Conservation (phyloP, 2,113 vertebrate genomes). For the Jacana jacana region DNA sequence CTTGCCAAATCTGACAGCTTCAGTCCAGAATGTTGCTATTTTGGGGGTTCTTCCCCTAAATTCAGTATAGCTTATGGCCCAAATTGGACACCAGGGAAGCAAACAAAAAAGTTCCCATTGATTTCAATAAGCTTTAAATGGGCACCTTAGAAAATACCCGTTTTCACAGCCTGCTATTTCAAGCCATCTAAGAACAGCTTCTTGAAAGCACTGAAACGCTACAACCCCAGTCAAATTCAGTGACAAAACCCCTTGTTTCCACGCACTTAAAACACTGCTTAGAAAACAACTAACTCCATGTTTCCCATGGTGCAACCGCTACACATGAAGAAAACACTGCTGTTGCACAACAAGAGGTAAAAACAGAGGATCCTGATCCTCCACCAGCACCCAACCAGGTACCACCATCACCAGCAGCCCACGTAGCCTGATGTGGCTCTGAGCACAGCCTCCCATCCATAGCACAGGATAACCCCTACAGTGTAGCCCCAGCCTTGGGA, state of each 20-base stretch:
- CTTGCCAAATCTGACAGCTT: conserved; percentile 16
- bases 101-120: background rate
- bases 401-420: background rate
- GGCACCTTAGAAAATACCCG: background rate
- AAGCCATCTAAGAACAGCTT: background rate
- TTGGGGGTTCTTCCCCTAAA: background rate
- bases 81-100: background rate
- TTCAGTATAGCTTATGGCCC: background rate
- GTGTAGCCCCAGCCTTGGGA: background rate
- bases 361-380: background rate
- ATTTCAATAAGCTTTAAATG: background rate
- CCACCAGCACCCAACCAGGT: too few relatives aligned
- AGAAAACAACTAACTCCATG: background rate
- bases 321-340: background rate
- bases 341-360: background rate
- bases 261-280: background rate
- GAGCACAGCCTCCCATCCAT: accelerated
- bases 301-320: background rate
- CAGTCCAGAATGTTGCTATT: background rate
- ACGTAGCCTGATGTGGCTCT: accelerated
- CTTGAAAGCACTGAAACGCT: background rate
- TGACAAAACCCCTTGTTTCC: background rate
- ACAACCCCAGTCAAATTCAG: background rate
- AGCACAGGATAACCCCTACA: accelerated
- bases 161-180: background rate